Conservation (phyloP, 2,797 vertebrate species). For the Streptopelia turtur region DNA sequence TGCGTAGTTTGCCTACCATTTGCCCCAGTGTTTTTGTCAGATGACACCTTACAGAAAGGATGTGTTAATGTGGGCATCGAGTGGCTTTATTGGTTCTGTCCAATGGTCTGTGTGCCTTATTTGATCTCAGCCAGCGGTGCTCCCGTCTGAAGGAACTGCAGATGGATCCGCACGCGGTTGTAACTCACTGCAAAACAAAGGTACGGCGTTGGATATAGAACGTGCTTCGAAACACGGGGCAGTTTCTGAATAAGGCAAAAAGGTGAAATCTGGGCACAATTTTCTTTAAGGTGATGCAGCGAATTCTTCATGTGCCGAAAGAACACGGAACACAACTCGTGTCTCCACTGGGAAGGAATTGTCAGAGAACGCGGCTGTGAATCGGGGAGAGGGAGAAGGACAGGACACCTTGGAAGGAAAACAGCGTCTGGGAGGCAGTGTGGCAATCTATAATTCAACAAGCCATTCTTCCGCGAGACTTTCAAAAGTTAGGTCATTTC, state of each 20-base stretch:
- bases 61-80: background rate
- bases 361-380: background rate
- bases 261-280: background rate
- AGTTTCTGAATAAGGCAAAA: background rate
- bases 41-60: background rate
- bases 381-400: background rate
- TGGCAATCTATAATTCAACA: background rate
- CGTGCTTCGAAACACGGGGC: background rate
- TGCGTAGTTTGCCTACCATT: background rate
- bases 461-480: background rate
- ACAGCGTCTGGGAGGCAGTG: background rate
- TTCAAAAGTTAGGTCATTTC: background rate
- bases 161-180: background rate
- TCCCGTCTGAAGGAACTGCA: background rate
- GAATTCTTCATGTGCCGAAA: background rate
- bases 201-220: background rate
- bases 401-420: background rate
- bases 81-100: background rate
- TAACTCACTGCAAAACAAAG: background rate
- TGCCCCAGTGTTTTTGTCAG: background rate
- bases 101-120: background rate
- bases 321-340: background rate
- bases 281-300: background rate
- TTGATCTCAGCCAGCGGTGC: background rate
- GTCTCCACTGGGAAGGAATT: background rate